These are phyloP conservation scores for Urosaurus nigricauda DNA, from an alignment of 2,797 vertebrate species.

Conservation along the genomic window DNA sequence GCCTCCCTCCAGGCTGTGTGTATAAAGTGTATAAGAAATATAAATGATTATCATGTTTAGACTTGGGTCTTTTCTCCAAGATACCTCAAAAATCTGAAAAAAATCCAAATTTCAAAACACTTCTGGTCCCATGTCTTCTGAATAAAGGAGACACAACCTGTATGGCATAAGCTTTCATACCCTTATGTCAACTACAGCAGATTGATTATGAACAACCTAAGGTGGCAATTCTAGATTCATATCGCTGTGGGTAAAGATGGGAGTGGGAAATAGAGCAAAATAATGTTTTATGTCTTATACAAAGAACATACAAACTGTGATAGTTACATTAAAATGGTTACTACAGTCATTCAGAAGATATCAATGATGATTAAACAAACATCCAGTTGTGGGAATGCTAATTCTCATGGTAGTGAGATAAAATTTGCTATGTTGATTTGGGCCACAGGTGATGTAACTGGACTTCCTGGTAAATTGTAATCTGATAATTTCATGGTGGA, in stretches of 20 bases:
- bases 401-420: neutral
- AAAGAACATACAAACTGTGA: neutral
- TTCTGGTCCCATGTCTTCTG: too few species aligned
- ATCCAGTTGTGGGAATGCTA: neutral
- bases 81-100: too few species aligned
- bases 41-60: too few species aligned
- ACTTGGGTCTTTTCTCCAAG: too few species aligned
- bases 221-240: neutral
- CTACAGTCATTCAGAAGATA: neutral
- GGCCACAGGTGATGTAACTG: neutral
- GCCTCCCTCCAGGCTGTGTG: too few species aligned
- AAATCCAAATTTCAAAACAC: too few species aligned
- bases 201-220: neutral
- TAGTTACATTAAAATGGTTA: neutral
- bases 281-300: neutral
- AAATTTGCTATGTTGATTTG: neutral
- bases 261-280: neutral
- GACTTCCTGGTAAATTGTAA: slow-evolving; percentile 4
- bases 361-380: neutral
- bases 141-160: too few species aligned
- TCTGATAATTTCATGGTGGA: neutral
- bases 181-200: neutral
- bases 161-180: neutral
- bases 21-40: too few species aligned
- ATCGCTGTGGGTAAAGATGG: neutral